Base-by-base conservation (phyloP, 2,113 vertebrate species). In the Mugil cephalus region DNA sequence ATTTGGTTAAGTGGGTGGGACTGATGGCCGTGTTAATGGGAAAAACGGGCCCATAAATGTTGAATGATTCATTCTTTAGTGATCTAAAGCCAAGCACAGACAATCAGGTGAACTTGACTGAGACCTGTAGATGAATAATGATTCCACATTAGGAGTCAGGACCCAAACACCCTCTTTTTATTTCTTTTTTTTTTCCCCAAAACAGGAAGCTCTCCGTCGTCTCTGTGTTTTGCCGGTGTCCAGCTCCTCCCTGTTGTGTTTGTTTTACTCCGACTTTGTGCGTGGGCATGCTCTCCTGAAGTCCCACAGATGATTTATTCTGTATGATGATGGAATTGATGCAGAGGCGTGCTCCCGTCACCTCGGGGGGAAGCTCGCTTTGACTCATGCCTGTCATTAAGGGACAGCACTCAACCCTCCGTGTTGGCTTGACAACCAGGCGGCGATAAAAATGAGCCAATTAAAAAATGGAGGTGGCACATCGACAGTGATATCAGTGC, bases 341-440 rank as follows among this genome's bases (percentile, higher is more conserved):
- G 86, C 65, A 66, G 79, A 86, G 90, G 80, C 78, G 69, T 81
- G 67, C 61, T 78, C 61, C 60, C 19, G 4, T 83, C 74, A 89
- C 82, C 81, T 84, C 24, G 24, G 51, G 51, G 66, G 56, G 51
- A 15, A 9, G 56, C 54, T 24, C 51, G 68, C 63, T 75, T 85
- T 84, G 84, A 90, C 83, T 88, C 77, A 68, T 54, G 65, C 84
- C 70, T 12, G 52, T 82, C 87, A 80, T 88, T 80, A 87, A 53
- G 69, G 77, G 56, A 81, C 62, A 36, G 15, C 7, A 15, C 50
- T 83, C 51, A 77, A 66, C 68, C 74, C 52, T 73, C 39, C 42
- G 60, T 24, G 91, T 91, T 86, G 89, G 88, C 89, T 65, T 84
- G 89, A 87, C 88, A 88, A 92, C 90, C 36, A 36, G 55, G 50